Evolutionary conservation across 1,140 invertebrate genomes (phyloP), one percentile per base, ranked within the genome.

Genomic region (Formica exsecta): DNA sequence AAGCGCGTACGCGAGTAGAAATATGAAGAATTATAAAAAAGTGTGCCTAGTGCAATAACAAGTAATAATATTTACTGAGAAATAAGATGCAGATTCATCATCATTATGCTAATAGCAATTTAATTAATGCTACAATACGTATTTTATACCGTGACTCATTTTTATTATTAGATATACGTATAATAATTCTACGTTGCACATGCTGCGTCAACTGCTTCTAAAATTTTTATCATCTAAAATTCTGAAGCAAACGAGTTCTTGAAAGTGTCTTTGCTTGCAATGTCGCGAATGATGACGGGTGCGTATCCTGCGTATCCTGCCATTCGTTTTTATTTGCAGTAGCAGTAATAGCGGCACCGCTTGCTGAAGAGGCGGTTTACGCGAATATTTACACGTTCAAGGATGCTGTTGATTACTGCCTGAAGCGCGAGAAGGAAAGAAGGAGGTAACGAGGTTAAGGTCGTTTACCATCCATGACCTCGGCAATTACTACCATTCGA

Each of bases 371-470:
- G 74, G 29, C n/a, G 44, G 32, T 77, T 77, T 44, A 74, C 73
- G 66, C 11, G 48, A 66, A 57, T 25, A 44, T 76, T 76, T 77
- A n/a, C 36, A 79, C 86, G 59, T 85, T 84, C 66, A 61, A 65
- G 51, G 68, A 74, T 62, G 68, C 44, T 71, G 75, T 51, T 88
- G 81, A 88, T 89, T 88, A 86, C 41, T 68, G 71, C 65, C 48
- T 25, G 71, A 61, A 77, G 84, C 66, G 19, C 2, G 25, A 68
- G 66, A 59, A 61, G 16, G 66, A 90, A 90, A 88, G 64, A 91
- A 91, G 41, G 79, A 87, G 84, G 87, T 87, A 91, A 92, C 86
- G 70, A 86, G 89, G 90, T 89, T 71, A 92, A 92, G 91, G 91
- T 90, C 90, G 57, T 38, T 65, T 81, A 81, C 88, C 64, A 89